phyloP scores from a whole-genome alignment of 2,888 invertebrate genomes.

The Germaria angustata region DNA sequence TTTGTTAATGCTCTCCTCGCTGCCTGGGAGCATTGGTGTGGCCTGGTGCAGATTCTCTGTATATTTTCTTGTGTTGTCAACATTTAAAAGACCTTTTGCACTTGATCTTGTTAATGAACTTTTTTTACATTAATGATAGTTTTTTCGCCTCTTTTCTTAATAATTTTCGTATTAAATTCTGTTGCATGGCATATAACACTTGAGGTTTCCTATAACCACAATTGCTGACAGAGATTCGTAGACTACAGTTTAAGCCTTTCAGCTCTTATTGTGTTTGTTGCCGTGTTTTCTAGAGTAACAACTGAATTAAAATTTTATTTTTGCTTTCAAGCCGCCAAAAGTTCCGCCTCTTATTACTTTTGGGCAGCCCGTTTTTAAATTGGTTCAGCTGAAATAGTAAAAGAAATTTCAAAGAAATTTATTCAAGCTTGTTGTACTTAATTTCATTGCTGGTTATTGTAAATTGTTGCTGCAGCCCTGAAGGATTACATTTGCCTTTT shows the following conservation, averaged over 20 bases:
- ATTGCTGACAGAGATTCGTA: slow-evolving; percentile 14
- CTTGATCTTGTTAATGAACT: slow-evolving; percentile 69
- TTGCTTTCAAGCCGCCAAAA: slow-evolving; percentile 33
- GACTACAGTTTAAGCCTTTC: slow-evolving; percentile 14
- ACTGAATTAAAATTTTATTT: slow-evolving; percentile 49
- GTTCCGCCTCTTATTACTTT: slow-evolving; percentile 41
- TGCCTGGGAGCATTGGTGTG: slow-evolving; percentile 28
- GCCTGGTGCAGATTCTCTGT: slow-evolving; percentile 1
- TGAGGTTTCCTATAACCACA: slow-evolving; percentile 24
- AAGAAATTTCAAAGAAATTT: slow-evolving; percentile 40
- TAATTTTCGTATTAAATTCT: slow-evolving; percentile 21
- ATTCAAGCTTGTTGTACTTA: slow-evolving; percentile 2
- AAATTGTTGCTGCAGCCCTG: slow-evolving; percentile 10
- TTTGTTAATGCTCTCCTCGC: too few relatives aligned
- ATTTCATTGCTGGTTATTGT: slow-evolving; percentile 6
- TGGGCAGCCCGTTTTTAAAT: slow-evolving; percentile 38
- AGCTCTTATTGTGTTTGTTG: slow-evolving; percentile 25
- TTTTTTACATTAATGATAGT: slow-evolving; percentile 46
- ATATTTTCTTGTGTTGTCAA: slow-evolving; percentile 47
- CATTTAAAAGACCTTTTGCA: slow-evolving; percentile 65
- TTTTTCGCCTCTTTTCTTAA: slow-evolving; percentile 17
- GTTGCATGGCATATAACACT: slow-evolving; percentile 24
- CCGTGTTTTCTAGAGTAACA: slow-evolving; percentile 40
- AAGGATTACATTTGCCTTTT: slow-evolving; percentile 4
- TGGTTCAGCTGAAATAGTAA: slow-evolving; percentile 45